A percentile compares a stretch with the other conserved stretches of the same genome.
phyloP scores from a whole-genome alignment of 1,140 invertebrate species.

The Rhyacophila brunnea region DNA sequence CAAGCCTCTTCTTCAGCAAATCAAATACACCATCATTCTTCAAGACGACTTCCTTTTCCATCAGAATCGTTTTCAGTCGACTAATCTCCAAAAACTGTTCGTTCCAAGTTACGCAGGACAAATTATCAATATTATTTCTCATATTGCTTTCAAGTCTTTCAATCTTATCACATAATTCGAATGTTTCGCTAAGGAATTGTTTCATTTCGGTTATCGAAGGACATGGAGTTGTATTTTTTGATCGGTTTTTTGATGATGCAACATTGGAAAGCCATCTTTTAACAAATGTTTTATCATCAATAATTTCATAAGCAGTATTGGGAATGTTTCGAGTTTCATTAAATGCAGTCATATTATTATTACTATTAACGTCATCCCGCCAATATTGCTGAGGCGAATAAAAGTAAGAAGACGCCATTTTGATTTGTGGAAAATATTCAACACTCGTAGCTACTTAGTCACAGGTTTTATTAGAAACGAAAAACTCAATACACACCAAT shows the following conservation, averaged over 20 bases:
- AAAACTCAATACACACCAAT: too few species aligned
- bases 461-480: too few species aligned
- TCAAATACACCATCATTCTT: slow-evolving; percentile 48
- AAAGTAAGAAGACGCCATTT: too few species aligned
- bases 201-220: slow-evolving; percentile 41
- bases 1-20: slow-evolving; percentile 49
- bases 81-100: slow-evolving; percentile 48
- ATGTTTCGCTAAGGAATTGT: slow-evolving; percentile 41
- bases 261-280: slow-evolving; percentile 38
- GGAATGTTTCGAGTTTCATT: not conserved
- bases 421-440: too few species aligned
- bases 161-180: slow-evolving; percentile 45
- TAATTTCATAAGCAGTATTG: slow-evolving; percentile 4
- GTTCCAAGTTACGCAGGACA: slow-evolving; percentile 56
- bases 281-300: slow-evolving; percentile 42
- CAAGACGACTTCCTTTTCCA: slow-evolving; percentile 40
- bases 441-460: too few species aligned
- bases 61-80: slow-evolving; percentile 50
- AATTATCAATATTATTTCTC: slow-evolving; percentile 43
- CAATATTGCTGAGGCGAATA: too few species aligned
- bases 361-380: too few species aligned
- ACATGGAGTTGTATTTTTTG: slow-evolving; percentile 24
- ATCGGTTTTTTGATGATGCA: slow-evolving; percentile 2
- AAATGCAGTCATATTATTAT: not conserved
- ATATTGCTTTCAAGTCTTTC: slow-evolving; percentile 47